These are phyloP conservation scores for Nycteola revayana DNA, from an alignment of 2,888 invertebrate species.

Conservation along the genomic window DNA sequence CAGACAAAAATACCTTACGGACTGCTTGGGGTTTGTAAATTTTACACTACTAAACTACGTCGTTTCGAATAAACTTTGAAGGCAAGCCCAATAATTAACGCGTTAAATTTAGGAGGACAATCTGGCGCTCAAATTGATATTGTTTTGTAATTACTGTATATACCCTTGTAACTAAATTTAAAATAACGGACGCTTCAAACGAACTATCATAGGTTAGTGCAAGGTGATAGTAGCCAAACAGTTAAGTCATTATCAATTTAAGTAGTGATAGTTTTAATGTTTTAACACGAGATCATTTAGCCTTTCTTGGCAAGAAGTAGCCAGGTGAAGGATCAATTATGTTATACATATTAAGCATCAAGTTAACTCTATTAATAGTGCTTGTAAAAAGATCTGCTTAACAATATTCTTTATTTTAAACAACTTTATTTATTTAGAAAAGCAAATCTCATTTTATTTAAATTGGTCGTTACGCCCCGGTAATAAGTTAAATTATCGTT, in stretches of 20 bases:
- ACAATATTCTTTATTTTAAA: no score
- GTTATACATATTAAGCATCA: slow-evolving; percentile 6
- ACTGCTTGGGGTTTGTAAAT: slow-evolving; percentile 19
- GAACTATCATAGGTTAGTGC: slow-evolving; percentile 72
- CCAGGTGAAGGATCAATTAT: no score
- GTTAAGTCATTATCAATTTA: slow-evolving; percentile 58
- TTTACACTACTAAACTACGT: slow-evolving; percentile 17
- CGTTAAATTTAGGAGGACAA: slow-evolving; percentile 31
- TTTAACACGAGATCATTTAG: background rate
- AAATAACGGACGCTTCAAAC: slow-evolving; percentile 61
- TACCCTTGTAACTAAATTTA: slow-evolving; percentile 44
- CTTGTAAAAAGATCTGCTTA: slow-evolving; percentile 13
- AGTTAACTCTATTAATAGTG: slow-evolving; percentile 19
- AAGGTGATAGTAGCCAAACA: slow-evolving; percentile 75
- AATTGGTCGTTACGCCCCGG: no score
- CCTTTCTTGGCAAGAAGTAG: background rate
- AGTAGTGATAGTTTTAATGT: slow-evolving; percentile 25
- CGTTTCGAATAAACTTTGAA: slow-evolving; percentile 21
- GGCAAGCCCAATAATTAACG: slow-evolving; percentile 8
- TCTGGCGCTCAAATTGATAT: slow-evolving; percentile 56
- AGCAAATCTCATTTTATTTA: no score
- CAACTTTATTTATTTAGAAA: no score
- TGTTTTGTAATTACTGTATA: slow-evolving; percentile 74
- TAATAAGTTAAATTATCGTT: no score
- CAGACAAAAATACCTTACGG: slow-evolving; percentile 9